Evolutionary conservation across 2,113 vertebrate genomes (phyloP).

Genomic region (Circaetus cinerascens): DNA sequence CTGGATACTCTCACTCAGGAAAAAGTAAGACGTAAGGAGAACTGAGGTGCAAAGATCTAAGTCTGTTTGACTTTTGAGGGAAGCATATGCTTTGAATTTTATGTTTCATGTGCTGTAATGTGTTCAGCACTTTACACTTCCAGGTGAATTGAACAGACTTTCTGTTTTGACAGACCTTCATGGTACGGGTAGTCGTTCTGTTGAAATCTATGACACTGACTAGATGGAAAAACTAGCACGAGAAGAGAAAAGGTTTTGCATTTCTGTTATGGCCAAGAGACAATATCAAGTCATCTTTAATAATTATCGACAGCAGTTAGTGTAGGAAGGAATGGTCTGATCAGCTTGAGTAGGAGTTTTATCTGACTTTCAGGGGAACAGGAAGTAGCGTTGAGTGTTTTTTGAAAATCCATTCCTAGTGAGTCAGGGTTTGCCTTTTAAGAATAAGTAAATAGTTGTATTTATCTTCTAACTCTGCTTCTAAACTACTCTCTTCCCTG

Average conservation of each 20-base stretch:
- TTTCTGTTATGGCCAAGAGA: not conserved
- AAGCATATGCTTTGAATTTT: not conserved
- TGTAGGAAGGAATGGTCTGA: not conserved
- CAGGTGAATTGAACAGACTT: not conserved
- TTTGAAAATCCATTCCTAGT: not conserved
- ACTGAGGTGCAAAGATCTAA: not conserved
- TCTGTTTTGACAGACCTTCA: not conserved
- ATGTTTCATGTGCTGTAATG: fast-evolving
- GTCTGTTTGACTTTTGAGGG: not conserved
- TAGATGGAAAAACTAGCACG: not conserved
- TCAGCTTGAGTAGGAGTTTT: not conserved
- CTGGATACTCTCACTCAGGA: not conserved
- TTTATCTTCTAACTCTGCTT: not conserved
- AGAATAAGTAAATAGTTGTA: not conserved
- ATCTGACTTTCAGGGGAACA: not conserved
- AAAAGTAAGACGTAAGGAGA: not conserved
- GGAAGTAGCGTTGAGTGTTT: not conserved
- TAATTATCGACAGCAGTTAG: not conserved
- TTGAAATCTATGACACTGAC: not conserved
- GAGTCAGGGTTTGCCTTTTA: not conserved
- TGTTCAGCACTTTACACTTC: not conserved
- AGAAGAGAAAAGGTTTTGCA: not conserved
- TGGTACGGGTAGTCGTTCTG: not conserved
- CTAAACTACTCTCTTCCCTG: not conserved
- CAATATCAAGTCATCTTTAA: not conserved